Evolutionary conservation across 1,140 invertebrate species (phyloP), one percentile per base, ranked within the genome.

Genomic region (Arctopsyche grandis): DNA sequence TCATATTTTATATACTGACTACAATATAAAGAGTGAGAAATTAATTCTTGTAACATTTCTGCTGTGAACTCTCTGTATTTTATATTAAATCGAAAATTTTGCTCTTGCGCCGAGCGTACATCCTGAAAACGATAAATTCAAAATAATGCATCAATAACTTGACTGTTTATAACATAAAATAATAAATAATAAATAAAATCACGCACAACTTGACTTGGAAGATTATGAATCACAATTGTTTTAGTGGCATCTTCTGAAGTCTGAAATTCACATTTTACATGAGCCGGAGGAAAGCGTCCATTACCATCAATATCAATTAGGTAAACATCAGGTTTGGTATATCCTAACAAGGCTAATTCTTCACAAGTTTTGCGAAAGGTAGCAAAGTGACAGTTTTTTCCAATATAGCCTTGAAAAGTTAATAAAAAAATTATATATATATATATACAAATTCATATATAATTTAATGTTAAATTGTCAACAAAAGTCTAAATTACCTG

Each of bases 331-430:
- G 95, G 94, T 83, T 96, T 92, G 0, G 93, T 95, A 83, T 95
- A 95, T 22, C 93, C 93, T 5, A 97, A 86, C 3, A 97, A 88
- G 10, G 95, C 96, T 60, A 98, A 85, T 84, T 98, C 96, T 87
- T 98, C 96, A 85, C 97, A 98, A 0, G 96, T 97, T 85, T 95
- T 94, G 78, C 95, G 91, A 84, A 95, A 96, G 73, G 93, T 91
- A 9, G 97, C 94, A 84, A 98, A 98, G 85, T 98, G 96, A 83
- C 97, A 98, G 84, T 97, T 97, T 84, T 95, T 95, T 43, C 97
- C 97, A 56, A 94, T 95, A 78, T 94, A 94, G 0, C 93, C 88
- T 88, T 75, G 12, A 83, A 84, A n/a, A n/a, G n/a, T n/a, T n/a
- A n/a, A n/a, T n/a, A 10, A 56, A 70, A 76, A 24, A 46, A 26